These are phyloP conservation scores for Drosophila nasuta DNA, from an alignment of 1,140 invertebrate species.

Conservation along the genomic window DNA sequence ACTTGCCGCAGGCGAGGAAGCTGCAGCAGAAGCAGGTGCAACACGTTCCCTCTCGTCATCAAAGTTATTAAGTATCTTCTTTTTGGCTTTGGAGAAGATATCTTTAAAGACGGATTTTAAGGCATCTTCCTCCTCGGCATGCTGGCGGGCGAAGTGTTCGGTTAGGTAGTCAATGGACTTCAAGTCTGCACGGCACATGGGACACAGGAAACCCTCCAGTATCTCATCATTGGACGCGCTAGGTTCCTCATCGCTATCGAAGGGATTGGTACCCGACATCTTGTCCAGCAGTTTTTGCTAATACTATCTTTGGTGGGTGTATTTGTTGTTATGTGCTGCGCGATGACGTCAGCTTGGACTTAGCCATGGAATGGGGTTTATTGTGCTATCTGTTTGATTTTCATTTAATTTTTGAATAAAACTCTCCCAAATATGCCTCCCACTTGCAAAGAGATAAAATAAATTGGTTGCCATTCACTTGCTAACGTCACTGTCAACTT, in stretches of 20 bases:
- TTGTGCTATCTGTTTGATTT: constrained; percentile 13
- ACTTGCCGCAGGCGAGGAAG: constrained; percentile 1
- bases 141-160: constrained; percentile 94
- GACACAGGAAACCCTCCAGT: constrained; percentile 96
- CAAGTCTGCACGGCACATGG: constrained; percentile 95
- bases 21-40: not conserved
- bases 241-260: constrained; percentile 75
- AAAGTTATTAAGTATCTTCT: constrained; percentile 91
- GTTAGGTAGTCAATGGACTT: constrained; percentile 93
- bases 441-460: not conserved
- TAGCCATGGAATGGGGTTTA: not conserved
- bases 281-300: constrained; percentile 24
- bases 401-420: constrained; percentile 42
- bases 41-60: constrained; percentile 86
- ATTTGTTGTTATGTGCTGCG: constrained; percentile 34
- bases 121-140: constrained; percentile 95
- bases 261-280: constrained; percentile 71
- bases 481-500: constrained; percentile 23
- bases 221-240: constrained; percentile 86
- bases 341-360: not conserved
- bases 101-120: constrained; percentile 94
- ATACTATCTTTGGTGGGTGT: constrained; percentile 58
- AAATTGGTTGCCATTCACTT: constrained; percentile 26
- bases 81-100: constrained; percentile 95
- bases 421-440: constrained; percentile 23